A percentile compares a stretch with the other conserved stretches of the same genome.
Evolutionary conservation across 2,113 vertebrate genomes (phyloP).

Genomic region (Myiopsitta monachus): DNA sequence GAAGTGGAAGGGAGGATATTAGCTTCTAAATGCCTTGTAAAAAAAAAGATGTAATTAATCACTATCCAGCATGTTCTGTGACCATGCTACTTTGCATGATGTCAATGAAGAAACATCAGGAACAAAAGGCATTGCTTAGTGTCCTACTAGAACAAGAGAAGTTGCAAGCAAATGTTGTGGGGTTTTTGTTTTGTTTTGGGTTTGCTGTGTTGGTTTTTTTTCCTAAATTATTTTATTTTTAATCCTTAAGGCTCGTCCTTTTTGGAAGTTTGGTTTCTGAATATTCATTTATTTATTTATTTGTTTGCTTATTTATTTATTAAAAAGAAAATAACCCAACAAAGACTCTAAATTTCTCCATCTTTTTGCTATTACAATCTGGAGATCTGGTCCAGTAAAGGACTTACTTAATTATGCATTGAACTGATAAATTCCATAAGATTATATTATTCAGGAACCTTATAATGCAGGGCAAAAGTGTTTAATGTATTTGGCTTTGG

Average conservation of each 20-base stretch:
- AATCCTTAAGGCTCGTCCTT: neutral
- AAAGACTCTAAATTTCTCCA: neutral
- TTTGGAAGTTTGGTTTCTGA: neutral
- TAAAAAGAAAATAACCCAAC: neutral
- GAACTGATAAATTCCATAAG: neutral
- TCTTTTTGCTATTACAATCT: neutral
- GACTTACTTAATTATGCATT: neutral
- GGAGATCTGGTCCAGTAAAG: neutral
- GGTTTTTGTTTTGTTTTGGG: neutral
- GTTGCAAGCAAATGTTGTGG: neutral
- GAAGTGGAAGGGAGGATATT: neutral
- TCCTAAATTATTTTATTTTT: neutral
- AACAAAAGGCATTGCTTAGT: neutral
- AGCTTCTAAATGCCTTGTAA: rapidly evolving
- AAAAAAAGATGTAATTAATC: neutral
- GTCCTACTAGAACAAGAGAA: rapidly evolving
- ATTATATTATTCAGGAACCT: neutral
- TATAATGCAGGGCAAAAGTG: neutral
- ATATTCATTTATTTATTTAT: neutral
- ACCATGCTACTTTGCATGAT: neutral
- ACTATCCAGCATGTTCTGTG: neutral
- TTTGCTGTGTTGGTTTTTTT: neutral
- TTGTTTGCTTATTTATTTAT: too few species aligned
- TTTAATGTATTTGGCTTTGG: neutral
- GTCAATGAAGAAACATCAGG: neutral